phyloP scores from a whole-genome alignment of 2,888 invertebrate species.

The Ceramica pisi region DNA sequence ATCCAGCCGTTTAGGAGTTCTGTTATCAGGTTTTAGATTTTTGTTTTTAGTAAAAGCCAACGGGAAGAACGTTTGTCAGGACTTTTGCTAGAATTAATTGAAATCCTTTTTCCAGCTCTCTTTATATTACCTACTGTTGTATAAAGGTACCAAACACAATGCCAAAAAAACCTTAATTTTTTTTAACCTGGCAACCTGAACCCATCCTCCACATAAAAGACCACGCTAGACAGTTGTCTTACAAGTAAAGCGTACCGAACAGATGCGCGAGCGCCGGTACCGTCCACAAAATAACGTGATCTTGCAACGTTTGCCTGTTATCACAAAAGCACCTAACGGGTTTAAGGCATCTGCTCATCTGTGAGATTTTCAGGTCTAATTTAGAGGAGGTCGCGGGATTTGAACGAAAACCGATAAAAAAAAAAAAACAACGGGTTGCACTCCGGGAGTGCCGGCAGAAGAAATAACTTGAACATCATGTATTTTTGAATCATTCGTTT shows the following conservation, averaged over 20 bases:
- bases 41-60: no score
- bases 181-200: slow-evolving; percentile 26
- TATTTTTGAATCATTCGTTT: no score
- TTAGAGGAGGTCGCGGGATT: slow-evolving; percentile 5
- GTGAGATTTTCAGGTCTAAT: slow-evolving; percentile 54
- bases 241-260: slow-evolving; percentile 52
- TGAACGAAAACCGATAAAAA: neutral
- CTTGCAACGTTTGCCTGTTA: slow-evolving; percentile 65
- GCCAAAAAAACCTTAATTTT: neutral
- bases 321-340: slow-evolving; percentile 82
- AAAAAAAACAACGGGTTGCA: no score
- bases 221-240: slow-evolving; percentile 50
- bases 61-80: no score
- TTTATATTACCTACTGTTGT: no score
- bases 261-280: slow-evolving; percentile 68
- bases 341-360: slow-evolving; percentile 79
- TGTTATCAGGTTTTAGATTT: no score
- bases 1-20: no score
- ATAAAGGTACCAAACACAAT: neutral
- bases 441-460: no score
- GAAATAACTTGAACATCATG: no score
- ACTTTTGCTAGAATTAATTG: no score
- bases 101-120: no score
- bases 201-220: slow-evolving; percentile 41
- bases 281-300: slow-evolving; percentile 64